phyloP scores from a whole-genome alignment of 1,140 invertebrate genomes.

The Drosophila ambigua region DNA sequence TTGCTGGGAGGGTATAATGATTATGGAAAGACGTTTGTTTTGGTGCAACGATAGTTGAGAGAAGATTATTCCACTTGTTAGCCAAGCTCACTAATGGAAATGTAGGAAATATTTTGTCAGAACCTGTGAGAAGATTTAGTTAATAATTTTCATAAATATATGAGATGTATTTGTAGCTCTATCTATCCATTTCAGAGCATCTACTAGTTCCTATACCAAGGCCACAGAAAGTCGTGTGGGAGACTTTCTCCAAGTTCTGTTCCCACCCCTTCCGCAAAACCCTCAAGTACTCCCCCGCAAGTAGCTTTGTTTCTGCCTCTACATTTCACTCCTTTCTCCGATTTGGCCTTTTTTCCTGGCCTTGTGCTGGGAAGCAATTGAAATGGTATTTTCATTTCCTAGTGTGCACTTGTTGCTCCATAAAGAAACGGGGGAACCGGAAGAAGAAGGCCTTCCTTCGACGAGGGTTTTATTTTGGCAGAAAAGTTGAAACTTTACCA shows the following conservation, averaged over 20 bases:
- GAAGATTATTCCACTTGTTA: too few relatives aligned
- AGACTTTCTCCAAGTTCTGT: background rate
- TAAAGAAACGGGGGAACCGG: background rate
- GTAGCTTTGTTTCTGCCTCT: constrained; percentile 31
- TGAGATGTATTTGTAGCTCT: too few relatives aligned
- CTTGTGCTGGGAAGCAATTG: constrained; percentile 30
- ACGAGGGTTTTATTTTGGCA: constrained; percentile 55
- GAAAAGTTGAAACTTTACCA: constrained; percentile 55
- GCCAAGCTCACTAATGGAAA: too few relatives aligned
- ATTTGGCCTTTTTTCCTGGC: constrained; percentile 3
- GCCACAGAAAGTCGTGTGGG: too few relatives aligned
- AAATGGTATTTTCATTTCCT: constrained; percentile 58
- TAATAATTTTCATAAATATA: too few relatives aligned
- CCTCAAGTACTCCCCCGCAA: constrained; percentile 12
- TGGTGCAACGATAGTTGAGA: background rate
- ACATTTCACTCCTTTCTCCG: constrained; percentile 40
- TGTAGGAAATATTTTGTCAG: too few relatives aligned
- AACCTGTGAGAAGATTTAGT: too few relatives aligned
- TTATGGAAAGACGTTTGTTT: too few relatives aligned
- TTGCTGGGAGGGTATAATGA: background rate
- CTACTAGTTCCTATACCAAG: background rate
- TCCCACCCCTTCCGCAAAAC: constrained; percentile 17
- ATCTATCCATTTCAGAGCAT: constrained; percentile 4
- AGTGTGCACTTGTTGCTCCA: constrained; percentile 69
- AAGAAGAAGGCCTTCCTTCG: constrained; percentile 11